Percentiles rank a stretch among this genome's conserved stretches.
Evolutionary conservation across 2,888 invertebrate genomes (phyloP).

Genomic region (Rotaria sp.): DNA sequence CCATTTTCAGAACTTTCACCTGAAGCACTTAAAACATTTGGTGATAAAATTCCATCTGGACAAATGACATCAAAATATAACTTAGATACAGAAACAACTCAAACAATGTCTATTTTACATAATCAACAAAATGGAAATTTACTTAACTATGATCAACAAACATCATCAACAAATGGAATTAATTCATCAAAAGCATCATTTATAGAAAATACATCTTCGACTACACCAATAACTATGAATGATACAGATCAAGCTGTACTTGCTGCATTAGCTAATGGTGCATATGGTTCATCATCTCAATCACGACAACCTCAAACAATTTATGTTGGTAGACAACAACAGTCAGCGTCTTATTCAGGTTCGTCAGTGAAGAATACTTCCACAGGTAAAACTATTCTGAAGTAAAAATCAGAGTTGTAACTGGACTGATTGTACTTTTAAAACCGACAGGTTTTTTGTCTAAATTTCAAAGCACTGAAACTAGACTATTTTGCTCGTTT

Average conservation of each 20-base stretch:
- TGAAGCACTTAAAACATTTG: background rate
- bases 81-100: background rate
- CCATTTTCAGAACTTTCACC: constrained; percentile 1
- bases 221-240: background rate
- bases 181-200: background rate
- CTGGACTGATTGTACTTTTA: no score
- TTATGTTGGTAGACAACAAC: background rate
- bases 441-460: no score
- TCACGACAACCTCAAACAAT: background rate
- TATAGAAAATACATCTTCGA: background rate
- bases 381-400: background rate
- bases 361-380: background rate
- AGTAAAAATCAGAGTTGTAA: no score
- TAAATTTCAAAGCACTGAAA: no score
- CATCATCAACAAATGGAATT: background rate
- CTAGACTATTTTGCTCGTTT: no score
- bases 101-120: constrained; percentile 27
- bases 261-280: constrained; percentile 1
- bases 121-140: background rate
- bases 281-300: background rate
- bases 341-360: background rate
- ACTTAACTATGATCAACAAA: background rate
- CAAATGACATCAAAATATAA: background rate
- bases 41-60: background rate
- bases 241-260: constrained; percentile 2